phyloP scores from a whole-genome alignment of 1,140 invertebrate species.

The Magallana gigas region DNA sequence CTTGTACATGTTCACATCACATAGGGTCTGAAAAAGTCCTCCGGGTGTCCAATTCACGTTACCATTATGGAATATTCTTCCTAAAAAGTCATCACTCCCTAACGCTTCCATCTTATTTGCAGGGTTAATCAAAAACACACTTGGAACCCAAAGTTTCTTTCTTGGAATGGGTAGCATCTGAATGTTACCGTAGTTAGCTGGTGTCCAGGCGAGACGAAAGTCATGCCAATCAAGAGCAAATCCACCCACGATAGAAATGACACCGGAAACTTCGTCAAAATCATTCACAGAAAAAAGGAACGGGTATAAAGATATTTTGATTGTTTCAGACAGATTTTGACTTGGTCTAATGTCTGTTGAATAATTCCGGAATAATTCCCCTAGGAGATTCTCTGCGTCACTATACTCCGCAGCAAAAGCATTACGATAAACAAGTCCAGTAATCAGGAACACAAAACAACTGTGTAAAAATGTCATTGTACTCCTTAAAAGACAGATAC shows the following conservation, averaged over 20 bases:
- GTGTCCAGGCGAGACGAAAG: constrained; percentile 35
- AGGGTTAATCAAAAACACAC: background rate
- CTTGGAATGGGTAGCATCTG: background rate
- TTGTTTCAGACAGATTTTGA: background rate
- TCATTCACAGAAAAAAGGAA: constrained; percentile 34
- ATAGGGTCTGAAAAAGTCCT: background rate
- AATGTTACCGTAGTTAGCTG: constrained; percentile 1
- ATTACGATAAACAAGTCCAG: background rate
- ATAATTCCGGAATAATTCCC: background rate
- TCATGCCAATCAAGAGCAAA: constrained; percentile 38
- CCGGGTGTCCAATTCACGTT: background rate
- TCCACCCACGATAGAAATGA: constrained; percentile 4
- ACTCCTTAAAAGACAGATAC: too few relatives aligned
- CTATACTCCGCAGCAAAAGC: background rate
- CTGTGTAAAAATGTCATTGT: background rate
- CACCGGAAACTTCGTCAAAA: constrained; percentile 35
- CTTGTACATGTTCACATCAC: constrained; percentile 36
- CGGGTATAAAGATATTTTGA: background rate
- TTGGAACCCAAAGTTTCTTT: constrained; percentile 26
- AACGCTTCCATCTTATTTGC: constrained; percentile 8
- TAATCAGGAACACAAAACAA: background rate
- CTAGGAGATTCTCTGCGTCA: background rate
- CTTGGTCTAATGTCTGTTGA: background rate
- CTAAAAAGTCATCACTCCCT: background rate
- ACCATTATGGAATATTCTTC: background rate